Evolutionary conservation across 2,797 vertebrate genomes (phyloP), one percentile per base, ranked within the genome.

Genomic region (Petrocephalus schoutedeni): DNA sequence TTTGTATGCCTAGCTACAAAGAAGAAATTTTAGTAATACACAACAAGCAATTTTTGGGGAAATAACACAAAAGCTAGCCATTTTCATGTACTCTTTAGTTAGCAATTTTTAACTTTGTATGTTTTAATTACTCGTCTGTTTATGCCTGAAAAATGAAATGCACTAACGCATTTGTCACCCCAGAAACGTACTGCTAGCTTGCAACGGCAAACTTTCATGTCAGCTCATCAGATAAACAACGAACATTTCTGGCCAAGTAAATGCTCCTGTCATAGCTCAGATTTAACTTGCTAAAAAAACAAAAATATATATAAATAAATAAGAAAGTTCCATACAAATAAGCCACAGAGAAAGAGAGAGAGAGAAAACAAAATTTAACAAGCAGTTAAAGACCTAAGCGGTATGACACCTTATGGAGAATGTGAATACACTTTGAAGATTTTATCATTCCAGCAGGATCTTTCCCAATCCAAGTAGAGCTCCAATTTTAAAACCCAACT

Each of bases 211-310:
- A 74, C 28, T 41, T 74, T 74, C 36, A 74, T 41, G 67, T 74
- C 67, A 71, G 67, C 67, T 71, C 67, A 41, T 74, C 67, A 41
- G 32, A 74, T 74, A 74, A 74, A 74, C 67, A 74, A 74, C 28
- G 36, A 74, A 74, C 32, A 74, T 41, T 74, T 74, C 67, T 19
- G 19, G 36, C 23, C 36, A 74, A 41, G 67, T 74, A 41, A 74
- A 74, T 74, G 41, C 36, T 74, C 32, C 67, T 74, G 67, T 74
- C 67, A 74, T 74, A 74, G 14, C 67, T 74, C 67, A 74, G 67
- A 74, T 74, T 74, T 74, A 74, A 41, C 32, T 74, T 74, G 67
- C 67, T 41, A 19, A 41, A 74, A 74, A 41, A 1, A 2, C 1
- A 19, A 57, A 14, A 16, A 57, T 45, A 45, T 45, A 45, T 45